These are phyloP conservation scores for Ypsolopha sequella DNA, from an alignment of 2,888 invertebrate species.

Conservation along the genomic window DNA sequence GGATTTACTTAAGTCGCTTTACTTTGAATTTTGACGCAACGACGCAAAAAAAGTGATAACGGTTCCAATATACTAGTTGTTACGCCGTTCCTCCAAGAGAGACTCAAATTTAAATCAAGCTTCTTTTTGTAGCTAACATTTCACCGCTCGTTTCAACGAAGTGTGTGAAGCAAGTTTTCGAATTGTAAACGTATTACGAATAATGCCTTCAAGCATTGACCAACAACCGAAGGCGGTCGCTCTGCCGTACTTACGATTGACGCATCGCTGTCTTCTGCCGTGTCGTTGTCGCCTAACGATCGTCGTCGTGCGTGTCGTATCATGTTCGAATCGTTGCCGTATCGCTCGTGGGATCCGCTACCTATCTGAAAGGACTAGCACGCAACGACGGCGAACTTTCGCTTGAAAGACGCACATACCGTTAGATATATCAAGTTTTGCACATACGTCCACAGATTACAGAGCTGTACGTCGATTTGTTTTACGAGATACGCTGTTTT, in stretches of 20 bases:
- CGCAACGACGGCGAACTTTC: constrained; percentile 30
- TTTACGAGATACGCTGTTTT: not conserved
- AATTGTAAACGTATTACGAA: not conserved
- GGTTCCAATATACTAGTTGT: no score
- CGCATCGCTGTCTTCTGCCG: constrained; percentile 16
- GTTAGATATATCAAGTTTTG: constrained; percentile 6
- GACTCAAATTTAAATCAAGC: no score
- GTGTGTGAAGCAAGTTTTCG: not conserved
- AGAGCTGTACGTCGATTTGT: not conserved
- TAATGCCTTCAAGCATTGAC: not conserved
- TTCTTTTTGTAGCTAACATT: no score
- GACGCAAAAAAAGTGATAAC: no score
- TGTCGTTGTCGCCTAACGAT: constrained; percentile 39
- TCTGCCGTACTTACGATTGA: constrained; percentile 48
- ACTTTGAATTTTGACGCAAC: not conserved
- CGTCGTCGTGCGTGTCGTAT: constrained; percentile 26
- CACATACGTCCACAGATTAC: not conserved
- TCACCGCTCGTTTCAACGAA: no score
- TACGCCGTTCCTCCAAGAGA: not conserved
- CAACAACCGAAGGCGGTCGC: constrained; percentile 10
- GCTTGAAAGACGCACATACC: constrained; percentile 26
- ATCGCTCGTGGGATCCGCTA: constrained; percentile 33
- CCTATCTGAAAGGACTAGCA: constrained; percentile 58
- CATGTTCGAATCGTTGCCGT: constrained; percentile 22
- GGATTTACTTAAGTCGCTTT: no score